Evolutionary conservation across 2,113 vertebrate species (phyloP).

Genomic region (Antigone vipio): DNA sequence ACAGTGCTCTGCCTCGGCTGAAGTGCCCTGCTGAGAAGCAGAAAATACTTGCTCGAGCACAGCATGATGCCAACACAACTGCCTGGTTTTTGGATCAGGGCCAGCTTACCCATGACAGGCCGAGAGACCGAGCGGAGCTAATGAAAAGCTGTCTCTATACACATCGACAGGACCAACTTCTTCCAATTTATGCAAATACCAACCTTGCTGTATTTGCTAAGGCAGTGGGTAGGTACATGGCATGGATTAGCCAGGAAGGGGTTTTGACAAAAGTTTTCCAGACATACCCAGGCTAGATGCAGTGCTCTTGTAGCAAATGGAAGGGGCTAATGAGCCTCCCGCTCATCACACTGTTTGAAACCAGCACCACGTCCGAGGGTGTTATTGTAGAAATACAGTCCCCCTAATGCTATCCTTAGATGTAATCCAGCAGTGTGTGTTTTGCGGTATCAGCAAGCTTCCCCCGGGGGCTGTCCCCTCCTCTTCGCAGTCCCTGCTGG

Average conservation of each 20-base stretch:
- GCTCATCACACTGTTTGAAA: neutral
- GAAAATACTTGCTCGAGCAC: constrained; percentile 2
- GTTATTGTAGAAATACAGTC: neutral
- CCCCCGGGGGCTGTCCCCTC: neutral
- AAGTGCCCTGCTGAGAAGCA: neutral
- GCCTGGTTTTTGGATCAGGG: neutral
- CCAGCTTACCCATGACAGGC: neutral
- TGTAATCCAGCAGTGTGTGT: neutral
- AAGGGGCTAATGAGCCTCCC: neutral
- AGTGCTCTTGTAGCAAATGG: neutral
- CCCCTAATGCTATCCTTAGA: neutral
- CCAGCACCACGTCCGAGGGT: neutral
- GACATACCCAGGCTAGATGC: neutral
- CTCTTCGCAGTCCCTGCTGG: neutral
- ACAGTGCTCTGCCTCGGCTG: neutral
- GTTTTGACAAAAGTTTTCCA: neutral
- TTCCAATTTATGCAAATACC: neutral
- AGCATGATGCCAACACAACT: neutral
- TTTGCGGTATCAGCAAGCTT: neutral
- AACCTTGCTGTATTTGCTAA: neutral
- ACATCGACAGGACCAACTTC: neutral
- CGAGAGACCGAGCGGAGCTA: neutral
- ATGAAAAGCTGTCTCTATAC: neutral
- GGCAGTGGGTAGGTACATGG: neutral
- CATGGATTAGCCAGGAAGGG: neutral